A percentile compares a stretch with the other conserved stretches of the same genome.
Evolutionary conservation across 2,797 vertebrate genomes (phyloP).

Genomic region (Okamejei kenojei): DNA sequence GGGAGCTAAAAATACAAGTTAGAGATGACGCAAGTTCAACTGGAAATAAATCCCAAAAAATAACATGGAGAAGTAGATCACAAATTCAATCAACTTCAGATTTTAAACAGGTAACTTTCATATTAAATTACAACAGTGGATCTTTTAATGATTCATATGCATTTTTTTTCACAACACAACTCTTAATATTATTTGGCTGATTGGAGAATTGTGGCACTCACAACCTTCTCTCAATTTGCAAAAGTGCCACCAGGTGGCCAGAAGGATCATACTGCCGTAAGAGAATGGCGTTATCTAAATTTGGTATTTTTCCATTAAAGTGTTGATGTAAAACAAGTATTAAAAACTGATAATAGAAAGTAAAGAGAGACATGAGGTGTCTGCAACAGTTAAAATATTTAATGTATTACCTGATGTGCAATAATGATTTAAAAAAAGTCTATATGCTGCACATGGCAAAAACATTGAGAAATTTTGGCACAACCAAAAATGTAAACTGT

Average conservation of each 20-base stretch:
- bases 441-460: not conserved
- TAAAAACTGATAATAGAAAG: not conserved
- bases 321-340: not conserved
- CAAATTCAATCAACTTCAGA: not conserved
- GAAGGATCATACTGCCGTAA: not conserved
- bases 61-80: not conserved
- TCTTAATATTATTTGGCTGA: not conserved
- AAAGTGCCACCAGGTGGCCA: constrained; percentile 15
- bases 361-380: not conserved
- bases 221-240: not conserved
- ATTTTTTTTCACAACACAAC: not conserved
- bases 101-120: not conserved
- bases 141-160: not conserved
- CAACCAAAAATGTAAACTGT: too few relatives aligned
- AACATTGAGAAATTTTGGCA: too few relatives aligned
- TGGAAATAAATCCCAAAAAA: not conserved
- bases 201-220: not conserved
- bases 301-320: not conserved
- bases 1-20: not conserved
- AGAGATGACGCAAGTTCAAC: not conserved
- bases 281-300: not conserved
- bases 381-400: not conserved
- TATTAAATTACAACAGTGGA: not conserved
- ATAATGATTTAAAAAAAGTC: not conserved
- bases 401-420: not conserved